Evolutionary conservation across 2,888 invertebrate genomes (phyloP).

Genomic region (Nomada ruficornis): DNA sequence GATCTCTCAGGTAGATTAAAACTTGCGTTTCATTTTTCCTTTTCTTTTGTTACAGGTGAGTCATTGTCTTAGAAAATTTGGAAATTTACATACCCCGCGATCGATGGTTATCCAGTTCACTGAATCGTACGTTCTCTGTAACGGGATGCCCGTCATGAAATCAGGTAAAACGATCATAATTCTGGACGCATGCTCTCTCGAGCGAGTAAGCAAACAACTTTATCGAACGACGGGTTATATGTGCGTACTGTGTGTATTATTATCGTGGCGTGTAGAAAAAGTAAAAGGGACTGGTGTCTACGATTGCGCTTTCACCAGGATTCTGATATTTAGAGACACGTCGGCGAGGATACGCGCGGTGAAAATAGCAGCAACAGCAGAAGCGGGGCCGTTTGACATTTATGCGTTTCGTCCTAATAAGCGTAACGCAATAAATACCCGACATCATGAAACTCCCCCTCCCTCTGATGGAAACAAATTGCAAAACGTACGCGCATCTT

Average conservation of each 20-base stretch:
- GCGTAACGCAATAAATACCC: conserved; percentile 56
- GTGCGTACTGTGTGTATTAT: conserved; percentile 27
- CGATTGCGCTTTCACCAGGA: conserved; percentile 52
- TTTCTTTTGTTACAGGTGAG: conserved; percentile 65
- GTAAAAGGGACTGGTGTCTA: conserved; percentile 47
- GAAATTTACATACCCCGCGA: conserved; percentile 5
- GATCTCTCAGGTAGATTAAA: conserved; percentile 1
- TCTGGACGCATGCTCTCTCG: not conserved
- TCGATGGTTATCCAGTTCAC: conserved; percentile 5
- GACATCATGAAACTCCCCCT: conserved; percentile 3
- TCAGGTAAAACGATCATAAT: conserved; percentile 33
- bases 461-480: conserved; percentile 25
- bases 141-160: conserved; percentile 7
- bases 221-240: conserved; percentile 19
- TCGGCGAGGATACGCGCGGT: conserved; percentile 31
- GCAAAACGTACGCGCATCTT: conserved; percentile 17
- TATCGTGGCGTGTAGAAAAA: conserved; percentile 35
- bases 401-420: conserved; percentile 56
- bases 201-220: conserved; percentile 28
- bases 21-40: conserved; percentile 13
- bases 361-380: conserved; percentile 40
- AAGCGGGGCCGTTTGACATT: conserved; percentile 47
- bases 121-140: too few relatives aligned
- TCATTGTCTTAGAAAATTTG: conserved; percentile 30
- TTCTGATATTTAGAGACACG: conserved; percentile 32